phyloP scores from a whole-genome alignment of 2,888 invertebrate species.

The Nomada ferruginata region DNA sequence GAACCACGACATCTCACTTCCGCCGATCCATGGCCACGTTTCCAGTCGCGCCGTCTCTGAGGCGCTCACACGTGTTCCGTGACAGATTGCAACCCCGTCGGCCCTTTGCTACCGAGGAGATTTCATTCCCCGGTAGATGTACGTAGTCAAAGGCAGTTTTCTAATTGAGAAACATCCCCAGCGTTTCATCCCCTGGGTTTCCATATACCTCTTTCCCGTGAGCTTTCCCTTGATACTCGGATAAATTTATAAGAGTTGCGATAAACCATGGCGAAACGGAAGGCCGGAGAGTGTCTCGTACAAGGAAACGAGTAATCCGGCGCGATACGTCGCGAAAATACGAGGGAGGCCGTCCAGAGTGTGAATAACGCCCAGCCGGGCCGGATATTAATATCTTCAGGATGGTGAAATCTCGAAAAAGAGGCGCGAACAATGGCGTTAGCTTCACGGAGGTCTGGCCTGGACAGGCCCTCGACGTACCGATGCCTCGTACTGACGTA shows the following conservation, averaged over 20 bases:
- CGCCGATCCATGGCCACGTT: slow-evolving; percentile 41
- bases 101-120: not conserved
- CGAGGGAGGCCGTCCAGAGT: slow-evolving; percentile 1
- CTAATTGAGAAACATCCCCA: not conserved
- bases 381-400: slow-evolving; percentile 60
- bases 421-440: slow-evolving; percentile 61
- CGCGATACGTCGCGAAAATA: slow-evolving; percentile 32
- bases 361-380: slow-evolving; percentile 38
- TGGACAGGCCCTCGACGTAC: slow-evolving; percentile 62
- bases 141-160: not conserved
- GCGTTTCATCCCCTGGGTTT: not conserved
- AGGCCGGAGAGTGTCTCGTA: too few relatives aligned
- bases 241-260: slow-evolving; percentile 13
- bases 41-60: not conserved
- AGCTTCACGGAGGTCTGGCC: slow-evolving; percentile 57
- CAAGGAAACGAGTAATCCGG: slow-evolving; percentile 23
- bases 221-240: not conserved
- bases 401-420: slow-evolving; percentile 49
- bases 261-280: not conserved
- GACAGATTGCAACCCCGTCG: slow-evolving; percentile 32
- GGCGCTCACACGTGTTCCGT: not conserved
- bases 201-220: too few relatives aligned
- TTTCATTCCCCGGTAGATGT: not conserved
- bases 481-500: slow-evolving; percentile 48
- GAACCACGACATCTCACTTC: slow-evolving; percentile 66